phyloP scores from a whole-genome alignment of 1,140 invertebrate species.

The Zaprionus kolodkinae region DNA sequence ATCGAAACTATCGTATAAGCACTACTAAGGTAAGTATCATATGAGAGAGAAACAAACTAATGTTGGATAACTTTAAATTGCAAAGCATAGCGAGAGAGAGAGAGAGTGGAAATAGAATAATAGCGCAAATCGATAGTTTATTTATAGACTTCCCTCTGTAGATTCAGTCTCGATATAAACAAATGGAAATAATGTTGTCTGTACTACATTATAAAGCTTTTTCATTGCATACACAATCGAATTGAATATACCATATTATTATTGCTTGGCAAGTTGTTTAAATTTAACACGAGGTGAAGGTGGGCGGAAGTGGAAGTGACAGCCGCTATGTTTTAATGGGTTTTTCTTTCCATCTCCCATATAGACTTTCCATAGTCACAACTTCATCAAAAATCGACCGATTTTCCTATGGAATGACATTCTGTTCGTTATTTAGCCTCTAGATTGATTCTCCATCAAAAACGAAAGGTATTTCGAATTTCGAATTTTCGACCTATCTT shows the following conservation, averaged over 20 bases:
- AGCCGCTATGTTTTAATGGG: not conserved
- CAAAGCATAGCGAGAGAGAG: not conserved
- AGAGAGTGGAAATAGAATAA: not conserved
- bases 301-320: not conserved
- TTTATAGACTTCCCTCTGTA: not conserved
- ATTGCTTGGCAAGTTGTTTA: not conserved
- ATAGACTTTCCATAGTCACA: not conserved
- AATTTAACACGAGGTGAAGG: not conserved
- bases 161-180: not conserved
- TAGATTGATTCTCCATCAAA: too few relatives aligned
- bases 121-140: not conserved
- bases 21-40: slow-evolving; percentile 11
- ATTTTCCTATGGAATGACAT: too few relatives aligned
- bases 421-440: too few relatives aligned
- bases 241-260: slow-evolving; percentile 5
- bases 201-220: not conserved
- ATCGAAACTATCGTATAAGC: slow-evolving; percentile 15
- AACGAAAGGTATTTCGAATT: too few relatives aligned
- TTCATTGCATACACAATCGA: not conserved
- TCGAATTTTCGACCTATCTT: too few relatives aligned
- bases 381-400: too few relatives aligned
- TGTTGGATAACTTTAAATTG: not conserved
- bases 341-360: not conserved
- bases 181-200: not conserved
- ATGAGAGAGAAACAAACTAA: not conserved